Conservation (phyloP, 2,113 vertebrate genomes). For the Indri indri region DNA sequence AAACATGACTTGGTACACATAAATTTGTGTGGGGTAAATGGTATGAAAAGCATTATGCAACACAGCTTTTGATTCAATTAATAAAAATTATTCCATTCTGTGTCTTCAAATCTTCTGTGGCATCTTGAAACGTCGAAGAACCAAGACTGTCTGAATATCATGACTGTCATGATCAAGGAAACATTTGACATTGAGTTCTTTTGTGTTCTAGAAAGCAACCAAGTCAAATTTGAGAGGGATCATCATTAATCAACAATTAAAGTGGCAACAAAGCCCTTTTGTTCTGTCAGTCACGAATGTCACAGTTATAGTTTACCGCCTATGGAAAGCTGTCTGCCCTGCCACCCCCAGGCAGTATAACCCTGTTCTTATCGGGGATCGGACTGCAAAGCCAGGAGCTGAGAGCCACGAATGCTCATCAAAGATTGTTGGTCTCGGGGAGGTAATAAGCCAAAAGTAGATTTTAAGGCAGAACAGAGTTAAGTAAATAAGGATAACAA, state of each 20-base stretch:
- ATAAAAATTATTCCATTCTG: background rate
- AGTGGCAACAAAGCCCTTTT: conserved; percentile 63
- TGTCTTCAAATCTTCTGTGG: background rate
- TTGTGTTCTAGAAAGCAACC: conserved; percentile 63
- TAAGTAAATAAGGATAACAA: background rate
- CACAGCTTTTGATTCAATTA: conserved; percentile 14
- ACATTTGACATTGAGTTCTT: conserved; percentile 55
- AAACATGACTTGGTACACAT: background rate
- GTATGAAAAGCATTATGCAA: background rate
- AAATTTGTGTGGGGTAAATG: background rate
- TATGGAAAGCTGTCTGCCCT: background rate
- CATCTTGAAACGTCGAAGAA: conserved; percentile 38
- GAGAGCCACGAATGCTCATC: background rate
- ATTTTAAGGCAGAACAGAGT: background rate
- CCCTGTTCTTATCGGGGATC: background rate
- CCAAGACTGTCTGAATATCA: conserved; percentile 23
- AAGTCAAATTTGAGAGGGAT: conserved; percentile 41
- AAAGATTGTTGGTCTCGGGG: background rate
- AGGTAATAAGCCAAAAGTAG: background rate
- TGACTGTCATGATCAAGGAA: conserved; percentile 54
- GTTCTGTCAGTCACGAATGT: conserved; percentile 47
- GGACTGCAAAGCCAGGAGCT: background rate
- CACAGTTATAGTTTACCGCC: background rate
- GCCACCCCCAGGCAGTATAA: background rate
- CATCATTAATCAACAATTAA: conserved; percentile 64